Evolutionary conservation across 92 coral and sea anemone genomes (phyloP), one percentile per base, ranked within the genome.

Genomic region (Scolanthus callimorphus): DNA sequence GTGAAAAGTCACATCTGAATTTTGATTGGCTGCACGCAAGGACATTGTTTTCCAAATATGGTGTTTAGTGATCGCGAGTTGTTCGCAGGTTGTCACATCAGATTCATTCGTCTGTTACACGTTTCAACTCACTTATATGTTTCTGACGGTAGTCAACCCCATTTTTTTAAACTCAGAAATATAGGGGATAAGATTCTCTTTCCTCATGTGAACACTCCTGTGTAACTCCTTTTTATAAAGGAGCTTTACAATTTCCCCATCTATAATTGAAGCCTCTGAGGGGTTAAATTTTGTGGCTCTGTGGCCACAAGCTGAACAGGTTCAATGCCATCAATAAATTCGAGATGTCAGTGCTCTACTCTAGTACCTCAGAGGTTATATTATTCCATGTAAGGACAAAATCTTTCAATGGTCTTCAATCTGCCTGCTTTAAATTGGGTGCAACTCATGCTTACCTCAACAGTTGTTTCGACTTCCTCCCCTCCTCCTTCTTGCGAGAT

Each of bases 341-440:
- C 64, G 51, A 59, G 31, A 23, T 60, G 83, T 30, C 61, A 60
- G 44, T 67, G 83, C 55, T 68, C 57, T 38, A 61, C 83, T 70
- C 61, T 67, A 26, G 65, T 50, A 66, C 31, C n/a, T n/a, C n/a
- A n/a, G n/a, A n/a, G 31, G 78, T 63, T 61, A 63, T 79, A 24
- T 63, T 67, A 57, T 63, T 27, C 78, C 78, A 78, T 60, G 84
- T 59, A 39, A 67, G 62, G 50, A 78, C 65, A 69, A 69, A 69
- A 29, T 62, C 57, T 69, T 78, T 65, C 71, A 77, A 51, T 69
- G n/a, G n/a, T n/a, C n/a, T n/a, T n/a, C 70, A 59, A 62, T 71
- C 77, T 59, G 77, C 83, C 38, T 67, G 60, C 39, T 51, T 26
- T 54, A 8, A 11, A 27, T 25, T 48, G 15, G 3, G 0, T 25